Evolutionary conservation across 2,888 invertebrate genomes (phyloP), one percentile per base, ranked within the genome.

Genomic region (Pseudoips prasinana): DNA sequence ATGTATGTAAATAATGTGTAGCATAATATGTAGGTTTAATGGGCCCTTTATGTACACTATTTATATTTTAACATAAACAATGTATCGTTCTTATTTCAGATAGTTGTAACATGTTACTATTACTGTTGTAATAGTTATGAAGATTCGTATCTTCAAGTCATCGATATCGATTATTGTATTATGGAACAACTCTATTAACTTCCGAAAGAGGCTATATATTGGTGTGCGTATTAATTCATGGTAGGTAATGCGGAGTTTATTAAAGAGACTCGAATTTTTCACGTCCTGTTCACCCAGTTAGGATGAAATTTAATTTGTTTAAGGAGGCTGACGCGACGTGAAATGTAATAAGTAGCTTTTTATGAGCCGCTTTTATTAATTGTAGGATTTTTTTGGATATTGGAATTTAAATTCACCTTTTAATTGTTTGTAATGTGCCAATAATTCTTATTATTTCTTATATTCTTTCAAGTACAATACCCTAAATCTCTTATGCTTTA

Each of bases 251-350:
- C 60, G 58, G 54, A 57, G 70, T 71, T 76, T 79, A 81, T 79
- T 79, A 78, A 75, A 71, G 64, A 64, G 64, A 66, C 66, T 62
- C 60, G 65, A 69, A 68, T 66, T 74, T 73, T 66, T 65, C 63
- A 46, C 65, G 59, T 57, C 56, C 62, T 62, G 63, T 61, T 60
- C 56, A 57, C 64, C 47, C 52, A 50, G 46, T 38, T 29, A 33
- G 44, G 47, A 46, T 39, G 58, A 46, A 60, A 68, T 64, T 72
- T 70, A 71, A 73, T 72, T 63, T 53, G 45, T 34, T 49, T 37
- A 50, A 49, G 46, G 56, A 50, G 46, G 44, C 52, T 33, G 46
- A 36, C 44, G 10, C 45, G 45, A 36, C 43, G 14, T 45, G 48
- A 49, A 55, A 56, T 57, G 42, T 56, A 55, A 59, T 45, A 56